These are phyloP conservation scores for Sarcophilus harrisii DNA, from an alignment of 2,797 vertebrate species.

Conservation along the genomic window DNA sequence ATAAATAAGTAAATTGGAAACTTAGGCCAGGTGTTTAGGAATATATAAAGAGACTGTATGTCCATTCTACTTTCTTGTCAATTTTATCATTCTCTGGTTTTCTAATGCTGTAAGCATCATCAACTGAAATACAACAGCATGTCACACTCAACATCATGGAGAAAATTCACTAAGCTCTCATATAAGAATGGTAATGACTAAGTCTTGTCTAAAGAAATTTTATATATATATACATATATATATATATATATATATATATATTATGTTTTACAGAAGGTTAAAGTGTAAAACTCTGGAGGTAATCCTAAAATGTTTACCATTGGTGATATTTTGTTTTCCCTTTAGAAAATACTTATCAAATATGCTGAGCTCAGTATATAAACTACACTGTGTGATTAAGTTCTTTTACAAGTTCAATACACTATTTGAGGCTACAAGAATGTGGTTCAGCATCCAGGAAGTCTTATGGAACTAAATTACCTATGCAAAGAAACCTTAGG, in stretches of 20 bases:
- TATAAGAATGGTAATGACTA: background rate
- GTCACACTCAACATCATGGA: background rate
- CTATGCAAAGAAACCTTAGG: slow-evolving; percentile 11
- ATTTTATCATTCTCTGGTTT: background rate
- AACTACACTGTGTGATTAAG: background rate
- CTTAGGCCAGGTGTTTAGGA: background rate
- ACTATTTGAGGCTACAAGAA: background rate
- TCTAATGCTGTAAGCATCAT: background rate
- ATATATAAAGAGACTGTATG: background rate
- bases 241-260: background rate
- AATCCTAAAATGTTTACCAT: background rate
- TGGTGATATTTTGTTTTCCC: background rate
- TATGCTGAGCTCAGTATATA: background rate
- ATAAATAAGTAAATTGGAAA: background rate
- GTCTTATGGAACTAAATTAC: background rate
- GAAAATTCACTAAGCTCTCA: background rate
- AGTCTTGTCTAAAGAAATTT: background rate
- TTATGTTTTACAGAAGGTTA: background rate
- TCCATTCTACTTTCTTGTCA: background rate
- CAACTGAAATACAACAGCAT: background rate
- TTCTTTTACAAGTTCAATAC: background rate
- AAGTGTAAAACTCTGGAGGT: background rate
- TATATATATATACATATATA: too few species aligned
- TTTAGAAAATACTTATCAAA: background rate
- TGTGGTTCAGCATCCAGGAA: background rate